Conservation (phyloP, 2,797 vertebrate species). For the Neopelma chrysocephalum region DNA sequence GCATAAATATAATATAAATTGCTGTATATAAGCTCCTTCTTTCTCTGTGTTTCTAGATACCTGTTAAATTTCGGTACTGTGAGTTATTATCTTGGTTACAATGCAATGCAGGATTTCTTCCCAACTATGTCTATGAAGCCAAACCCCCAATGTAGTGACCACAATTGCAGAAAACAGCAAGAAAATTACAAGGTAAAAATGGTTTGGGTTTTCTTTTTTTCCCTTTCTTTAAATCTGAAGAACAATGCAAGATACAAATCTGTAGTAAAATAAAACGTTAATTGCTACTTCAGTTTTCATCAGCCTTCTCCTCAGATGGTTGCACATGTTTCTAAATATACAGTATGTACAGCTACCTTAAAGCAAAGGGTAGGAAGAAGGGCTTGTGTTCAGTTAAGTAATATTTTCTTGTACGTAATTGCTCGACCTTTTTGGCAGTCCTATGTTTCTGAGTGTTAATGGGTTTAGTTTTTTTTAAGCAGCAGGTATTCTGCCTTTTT, state of each 20-base stretch:
- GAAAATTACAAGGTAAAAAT: constrained; percentile 85
- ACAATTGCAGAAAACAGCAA: constrained; percentile 88
- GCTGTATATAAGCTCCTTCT: background rate
- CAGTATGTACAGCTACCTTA: background rate
- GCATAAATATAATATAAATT: background rate
- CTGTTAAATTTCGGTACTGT: constrained; percentile 92
- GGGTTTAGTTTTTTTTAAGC: background rate
- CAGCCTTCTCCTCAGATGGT: background rate
- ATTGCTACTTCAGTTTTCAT: background rate
- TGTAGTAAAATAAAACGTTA: background rate
- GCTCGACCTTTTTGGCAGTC: background rate
- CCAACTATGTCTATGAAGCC: constrained; percentile 95
- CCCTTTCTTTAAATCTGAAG: background rate
- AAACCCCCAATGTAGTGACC: constrained; percentile 91
- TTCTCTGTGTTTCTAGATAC: constrained; percentile 78
- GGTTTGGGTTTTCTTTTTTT: background rate
- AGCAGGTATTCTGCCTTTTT: background rate
- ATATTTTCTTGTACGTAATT: background rate
- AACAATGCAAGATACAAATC: background rate
- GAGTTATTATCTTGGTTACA: constrained; percentile 96
- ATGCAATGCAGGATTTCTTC: constrained; percentile 98
- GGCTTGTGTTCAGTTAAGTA: background rate
- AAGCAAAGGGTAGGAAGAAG: background rate
- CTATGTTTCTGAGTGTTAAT: background rate
- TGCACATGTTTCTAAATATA: background rate